Conservation (phyloP, 1,140 invertebrate species). For the Heliconius congener region DNA sequence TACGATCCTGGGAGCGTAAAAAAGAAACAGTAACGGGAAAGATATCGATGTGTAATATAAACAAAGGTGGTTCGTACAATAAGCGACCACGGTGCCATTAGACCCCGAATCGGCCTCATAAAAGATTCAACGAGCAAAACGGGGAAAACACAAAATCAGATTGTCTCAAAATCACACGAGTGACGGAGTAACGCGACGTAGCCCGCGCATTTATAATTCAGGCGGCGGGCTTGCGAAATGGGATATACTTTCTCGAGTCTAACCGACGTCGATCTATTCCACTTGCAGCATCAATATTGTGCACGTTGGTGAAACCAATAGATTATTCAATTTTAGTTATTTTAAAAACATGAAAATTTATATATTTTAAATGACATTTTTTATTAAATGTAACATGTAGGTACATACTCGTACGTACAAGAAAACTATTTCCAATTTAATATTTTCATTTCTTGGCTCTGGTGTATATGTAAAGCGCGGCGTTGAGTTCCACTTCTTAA, state of each 20-base stretch:
- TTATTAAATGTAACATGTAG: too few species aligned
- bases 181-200: conserved; percentile 59
- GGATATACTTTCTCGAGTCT: conserved; percentile 50
- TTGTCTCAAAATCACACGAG: conserved; percentile 79
- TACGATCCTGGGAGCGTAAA: not conserved
- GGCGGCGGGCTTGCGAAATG: conserved; percentile 42
- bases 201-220: conserved; percentile 76
- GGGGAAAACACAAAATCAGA: conserved; percentile 78
- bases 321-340: not conserved
- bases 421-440: too few species aligned
- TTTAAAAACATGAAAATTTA: too few species aligned
- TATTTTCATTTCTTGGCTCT: too few species aligned
- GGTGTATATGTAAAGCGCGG: too few species aligned
- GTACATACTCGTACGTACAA: too few species aligned
- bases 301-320: not conserved
- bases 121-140: conserved; percentile 76
- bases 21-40: not conserved
- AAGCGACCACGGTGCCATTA: conserved; percentile 61
- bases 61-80: conserved; percentile 46
- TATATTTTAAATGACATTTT: too few species aligned
- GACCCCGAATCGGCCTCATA: conserved; percentile 64
- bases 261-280: conserved; percentile 35
- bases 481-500: too few species aligned
- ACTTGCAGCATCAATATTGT: conserved; percentile 14
- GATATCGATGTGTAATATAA: conserved; percentile 29